Evolutionary conservation across 2,113 vertebrate genomes (phyloP), one percentile per base, ranked within the genome.

Genomic region (Myrmecophaga tridactyla): DNA sequence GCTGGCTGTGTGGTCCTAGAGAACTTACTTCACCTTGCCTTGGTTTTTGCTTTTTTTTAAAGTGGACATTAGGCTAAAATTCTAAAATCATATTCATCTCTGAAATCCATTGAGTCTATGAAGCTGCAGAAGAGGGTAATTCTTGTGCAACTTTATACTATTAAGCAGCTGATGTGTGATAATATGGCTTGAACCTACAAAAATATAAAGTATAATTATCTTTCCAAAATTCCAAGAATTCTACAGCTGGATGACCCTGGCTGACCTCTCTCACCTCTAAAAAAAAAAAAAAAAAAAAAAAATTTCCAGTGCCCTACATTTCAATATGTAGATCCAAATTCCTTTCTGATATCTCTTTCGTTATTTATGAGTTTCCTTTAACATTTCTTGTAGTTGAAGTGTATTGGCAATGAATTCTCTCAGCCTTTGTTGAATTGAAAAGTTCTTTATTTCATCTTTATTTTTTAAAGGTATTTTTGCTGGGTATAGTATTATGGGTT

Each of bases 331-430:
- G 41, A n/a, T 39, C 53, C 31, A 23, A 27, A 48, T 72, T 82
- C 41, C 34, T n/a, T 31, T 3, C 29, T 29, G 31, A 29, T 21
- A 34, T 3, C 29, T 14, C 31, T 23, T 17, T 20, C 73, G 43
- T 25, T 51, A 60, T 31, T 41, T 34, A 36, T 11, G 4, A 65
- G 12, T 20, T 41, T 76, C 27, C 53, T n/a, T 34, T 8, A 53
- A 18, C 15, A 27, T 17, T 25, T 21, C 23, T 18, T 6, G 46
- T 1, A 13, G 6, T 4, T 1, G 36, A n/a, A 7, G 6, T 9
- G 36, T n/a, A 31, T 48, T 3, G 3, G 58, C n/a, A 27, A 14
- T 20, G 27, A 20, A 14, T 39, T 13, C 60, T 23, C 9, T 27
- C 20, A 8, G 31, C 29, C n/a, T 67, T 5, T 43, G 39, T 43